phyloP scores from a whole-genome alignment of 2,797 vertebrate species.

The Tauraco hartlaubi region DNA sequence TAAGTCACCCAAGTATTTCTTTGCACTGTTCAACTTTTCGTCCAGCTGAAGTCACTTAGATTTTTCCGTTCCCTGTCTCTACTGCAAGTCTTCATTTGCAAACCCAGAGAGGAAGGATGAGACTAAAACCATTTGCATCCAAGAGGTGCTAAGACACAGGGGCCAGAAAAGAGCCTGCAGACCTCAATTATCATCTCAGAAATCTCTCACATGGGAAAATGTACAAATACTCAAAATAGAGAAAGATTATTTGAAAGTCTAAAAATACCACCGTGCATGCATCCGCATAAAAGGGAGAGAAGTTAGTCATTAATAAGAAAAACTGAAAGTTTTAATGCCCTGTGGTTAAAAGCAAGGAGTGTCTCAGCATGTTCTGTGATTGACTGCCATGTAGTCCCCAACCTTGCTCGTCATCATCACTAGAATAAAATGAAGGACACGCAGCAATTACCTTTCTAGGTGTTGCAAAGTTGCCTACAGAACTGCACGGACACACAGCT shows the following conservation, averaged over 20 bases:
- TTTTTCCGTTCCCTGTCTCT: not conserved
- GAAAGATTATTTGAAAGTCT: not conserved
- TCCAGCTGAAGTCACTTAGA: rapidly evolving
- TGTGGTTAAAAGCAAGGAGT: not conserved
- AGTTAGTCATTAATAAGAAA: not conserved
- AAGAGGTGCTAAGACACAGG: not conserved
- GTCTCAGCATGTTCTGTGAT: not conserved
- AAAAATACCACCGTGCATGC: rapidly evolving
- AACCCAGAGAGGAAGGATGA: not conserved
- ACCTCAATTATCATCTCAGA: not conserved
- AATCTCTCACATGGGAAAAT: rapidly evolving
- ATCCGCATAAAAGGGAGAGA: rapidly evolving
- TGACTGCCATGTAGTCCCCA: not conserved
- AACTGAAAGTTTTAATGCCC: not conserved
- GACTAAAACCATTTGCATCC: not conserved
- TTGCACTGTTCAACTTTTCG: not conserved
- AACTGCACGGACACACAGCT: not conserved
- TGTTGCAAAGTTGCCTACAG: rapidly evolving
- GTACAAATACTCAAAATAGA: not conserved
- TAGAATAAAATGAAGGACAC: not conserved
- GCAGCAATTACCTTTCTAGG: not conserved
- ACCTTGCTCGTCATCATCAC: not conserved
- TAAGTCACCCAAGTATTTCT: rapidly evolving
- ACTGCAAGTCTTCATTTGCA: rapidly evolving
- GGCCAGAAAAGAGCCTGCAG: not conserved